Percentiles rank a stretch among this genome's conserved stretches.
Conservation (phyloP, 2,797 vertebrate species). For the Acipenser ruthenus region DNA sequence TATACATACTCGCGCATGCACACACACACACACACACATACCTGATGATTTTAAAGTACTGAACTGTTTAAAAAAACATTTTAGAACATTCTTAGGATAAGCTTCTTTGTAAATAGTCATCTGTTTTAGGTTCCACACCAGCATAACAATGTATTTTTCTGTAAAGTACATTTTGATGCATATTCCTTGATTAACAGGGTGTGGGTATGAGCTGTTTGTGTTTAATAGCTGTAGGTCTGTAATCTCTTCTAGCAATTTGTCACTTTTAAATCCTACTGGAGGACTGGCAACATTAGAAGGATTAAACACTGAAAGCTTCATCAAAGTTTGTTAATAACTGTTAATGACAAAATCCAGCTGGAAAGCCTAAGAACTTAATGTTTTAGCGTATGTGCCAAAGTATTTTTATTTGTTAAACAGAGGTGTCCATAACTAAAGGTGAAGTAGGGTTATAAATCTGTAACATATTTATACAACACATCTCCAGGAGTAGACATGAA, state of each 20-base stretch:
- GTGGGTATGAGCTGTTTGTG: conserved; percentile 36
- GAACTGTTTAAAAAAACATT: too few species aligned
- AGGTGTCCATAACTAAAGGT: conserved; percentile 43
- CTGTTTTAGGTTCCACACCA: too few species aligned
- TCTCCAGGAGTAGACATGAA: too few species aligned
- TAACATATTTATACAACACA: conserved; percentile 15
- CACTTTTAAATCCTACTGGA: conserved; percentile 61
- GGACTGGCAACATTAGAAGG: conserved; percentile 53
- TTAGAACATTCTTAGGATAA: too few species aligned
- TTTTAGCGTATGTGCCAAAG: conserved; percentile 40
- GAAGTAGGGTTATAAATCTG: conserved; percentile 44
- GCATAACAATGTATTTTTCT: too few species aligned
- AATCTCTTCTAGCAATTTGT: conserved; percentile 62
- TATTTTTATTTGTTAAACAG: conserved; percentile 37
- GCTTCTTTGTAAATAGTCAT: too few species aligned
- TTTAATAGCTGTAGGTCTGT: conserved; percentile 50
- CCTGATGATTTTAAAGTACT: too few species aligned
- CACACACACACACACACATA: too few species aligned
- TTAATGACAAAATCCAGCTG: conserved; percentile 85
- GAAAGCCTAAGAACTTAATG: conserved; percentile 27
- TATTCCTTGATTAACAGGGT: not conserved
- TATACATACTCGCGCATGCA: too few species aligned
- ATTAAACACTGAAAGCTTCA: conserved; percentile 51
- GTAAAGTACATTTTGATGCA: too few species aligned
- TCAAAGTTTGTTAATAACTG: conserved; percentile 86